Evolutionary conservation across 2,797 vertebrate genomes (phyloP), one percentile per base, ranked within the genome.

Genomic region (Eulemur albifrons): DNA sequence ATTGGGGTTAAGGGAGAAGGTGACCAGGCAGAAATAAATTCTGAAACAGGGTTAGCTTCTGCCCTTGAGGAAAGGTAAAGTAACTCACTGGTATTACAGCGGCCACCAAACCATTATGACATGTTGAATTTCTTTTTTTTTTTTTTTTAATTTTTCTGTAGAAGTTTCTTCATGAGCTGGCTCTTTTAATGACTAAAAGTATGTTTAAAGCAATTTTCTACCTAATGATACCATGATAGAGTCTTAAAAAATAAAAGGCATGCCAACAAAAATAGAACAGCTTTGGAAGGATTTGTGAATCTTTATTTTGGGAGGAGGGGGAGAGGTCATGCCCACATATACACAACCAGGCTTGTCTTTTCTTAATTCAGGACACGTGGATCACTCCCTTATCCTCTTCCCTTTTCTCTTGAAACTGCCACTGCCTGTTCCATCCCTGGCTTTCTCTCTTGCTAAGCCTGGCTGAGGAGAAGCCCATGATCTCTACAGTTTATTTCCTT

Each of bases 1-100:
- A 90, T 7, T 94, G 20, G 76, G 14, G 18, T 93, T 85, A 48
- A 81, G 5, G 1, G 27, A 59, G n/a, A 40, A 72, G 43, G 5
- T 84, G 67, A 70, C 67, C 14, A 90, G 30, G 43, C 40, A 86
- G 40, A 93, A 87, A 79, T 77, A 11, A 72, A 61, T 77, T 81
- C 65, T 84, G 52, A 65, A 35, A 80, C 11, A 45, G n/a, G 32
- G 17, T 23, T 81, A n/a, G 23, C 23, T 89, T 82, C 61, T 92
- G n/a, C 45, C 40, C 1, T 76, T 45, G 18, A 94, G 30, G 32
- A 63, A 61, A 88, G 45, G 63, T 65, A 70, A 75, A 67, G 52
- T 90, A 59, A 67, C n/a, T 82, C 38, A 7, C 21, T 90, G 35
- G 4, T n/a, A 54, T 13, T 79, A 61, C 21, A 48, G n/a, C 79